Base-by-base conservation (phyloP, 2,888 invertebrate genomes). In the Barypeithes pellucidus region DNA sequence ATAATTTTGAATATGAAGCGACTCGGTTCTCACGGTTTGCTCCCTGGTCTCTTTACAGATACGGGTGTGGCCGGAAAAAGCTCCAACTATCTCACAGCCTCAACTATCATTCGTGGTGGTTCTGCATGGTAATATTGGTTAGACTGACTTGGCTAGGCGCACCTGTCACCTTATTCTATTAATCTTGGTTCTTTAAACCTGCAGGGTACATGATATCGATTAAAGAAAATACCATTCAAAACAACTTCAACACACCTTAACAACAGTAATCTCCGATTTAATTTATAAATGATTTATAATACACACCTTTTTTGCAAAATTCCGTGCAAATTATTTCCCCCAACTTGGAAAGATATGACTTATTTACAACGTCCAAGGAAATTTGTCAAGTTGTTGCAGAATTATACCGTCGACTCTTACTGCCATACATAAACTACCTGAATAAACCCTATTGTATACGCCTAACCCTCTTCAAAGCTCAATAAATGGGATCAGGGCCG, bases 101-200 rank as follows among this genome's bases (percentile, higher is more conserved):
- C n/a, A n/a, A n/a, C n/a, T n/a, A n/a, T n/a, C n/a, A n/a, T n/a
- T n/a, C n/a, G n/a, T n/a, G n/a, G n/a, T n/a, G n/a, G n/a, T n/a
- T n/a, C n/a, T n/a, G n/a, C n/a, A n/a, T n/a, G n/a, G n/a, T n/a
- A n/a, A n/a, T n/a, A n/a, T n/a, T n/a, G n/a, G n/a, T n/a, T n/a
- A n/a, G n/a, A n/a, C n/a, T n/a, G n/a, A n/a, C n/a, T n/a, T n/a
- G n/a, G n/a, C n/a, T 29, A 54, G 33, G 33, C 7, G 24, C 24
- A 24, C 14, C 43, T 12, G 14, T 16, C 33, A 33, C 14, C 14
- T 54, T 54, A 33, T 29, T 54, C 54, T 54, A 54, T 54, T 33
- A 54, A 54, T 54, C 54, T 54, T 29, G 9, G 29, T 54, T 54
- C 54, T 54, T 52, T 54, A 16, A 54, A 54, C 29, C 54, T 54